These are phyloP conservation scores for Drosophila setosimentum DNA, from an alignment of 2,888 invertebrate genomes.

Conservation along the genomic window DNA sequence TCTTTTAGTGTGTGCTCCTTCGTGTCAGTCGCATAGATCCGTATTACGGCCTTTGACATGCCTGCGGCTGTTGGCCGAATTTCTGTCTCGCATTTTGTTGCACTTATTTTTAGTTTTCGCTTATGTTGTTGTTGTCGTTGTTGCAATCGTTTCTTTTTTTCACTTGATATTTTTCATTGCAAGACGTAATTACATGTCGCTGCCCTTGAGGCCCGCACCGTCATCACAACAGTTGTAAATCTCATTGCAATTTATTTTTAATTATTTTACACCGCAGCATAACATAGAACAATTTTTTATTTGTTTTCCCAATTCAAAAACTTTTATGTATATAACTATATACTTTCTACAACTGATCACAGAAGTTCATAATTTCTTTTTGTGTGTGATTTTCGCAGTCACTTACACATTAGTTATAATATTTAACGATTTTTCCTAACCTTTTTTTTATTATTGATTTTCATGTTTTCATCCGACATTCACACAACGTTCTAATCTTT, in stretches of 20 bases:
- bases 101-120: slow-evolving; percentile 75
- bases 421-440: slow-evolving; percentile 43
- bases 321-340: not conserved
- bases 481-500: slow-evolving; percentile 68
- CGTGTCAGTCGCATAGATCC: slow-evolving; percentile 63
- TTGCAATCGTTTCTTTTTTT: slow-evolving; percentile 10
- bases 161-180: slow-evolving; percentile 48
- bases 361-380: not conserved
- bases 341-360: not conserved
- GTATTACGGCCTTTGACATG: slow-evolving; percentile 77
- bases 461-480: slow-evolving; percentile 31
- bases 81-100: slow-evolving; percentile 77
- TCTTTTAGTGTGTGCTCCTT: not conserved
- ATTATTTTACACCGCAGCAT: slow-evolving; percentile 45
- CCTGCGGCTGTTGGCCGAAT: slow-evolving; percentile 73
- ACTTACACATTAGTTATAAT: slow-evolving; percentile 24
- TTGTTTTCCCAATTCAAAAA: not conserved
- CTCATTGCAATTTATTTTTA: slow-evolving; percentile 69
- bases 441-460: slow-evolving; percentile 53
- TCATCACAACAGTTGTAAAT: slow-evolving; percentile 58
- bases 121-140: slow-evolving; percentile 32
- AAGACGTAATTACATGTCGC: slow-evolving; percentile 68
- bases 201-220: slow-evolving; percentile 66
- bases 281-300: slow-evolving; percentile 14
- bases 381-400: not conserved